Base-by-base conservation (phyloP, 2,888 invertebrate species). In the Hypomecis atomaria region DNA sequence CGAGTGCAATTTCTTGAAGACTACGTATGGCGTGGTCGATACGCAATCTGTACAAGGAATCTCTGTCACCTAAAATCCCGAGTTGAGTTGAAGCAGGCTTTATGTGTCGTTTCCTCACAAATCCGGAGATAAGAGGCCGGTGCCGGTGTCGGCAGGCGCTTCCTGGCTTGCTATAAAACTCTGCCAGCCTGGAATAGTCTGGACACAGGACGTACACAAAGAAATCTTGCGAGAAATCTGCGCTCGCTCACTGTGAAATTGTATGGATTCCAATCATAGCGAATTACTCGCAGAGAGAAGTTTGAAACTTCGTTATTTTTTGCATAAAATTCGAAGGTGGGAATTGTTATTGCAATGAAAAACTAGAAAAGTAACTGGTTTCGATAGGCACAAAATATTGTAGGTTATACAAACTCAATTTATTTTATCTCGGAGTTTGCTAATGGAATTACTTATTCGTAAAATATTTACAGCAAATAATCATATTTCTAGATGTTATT, bases 61-160 rank as follows among this genome's bases (percentile, higher is more conserved):
- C 80, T 75, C 72, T 74, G 81, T 81, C 78, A 77, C 79, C 77
- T 62, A 75, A 82, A 78, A 80, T 80, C 79, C 77, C 75, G 74
- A 77, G 75, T 79, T 79, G 76, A 82, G 80, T 82, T 82, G 78
- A 78, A 77, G 75, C 75, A 71, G 77, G 85, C 81, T 86, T 84
- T 85, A 80, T 78, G 83, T 85, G 82, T 84, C 82, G 82, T 84
- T 84, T 82, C 75, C 77, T 81, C 78, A 82, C 81, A 85, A 87
- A 87, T 87, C 84, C 82, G 76, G 74, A 83, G 85, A 84, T 85
- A 86, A 79, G 81, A 73, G 76, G 67, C 37, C 23, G 76, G 68
- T 50, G 37, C 60, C 75, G 63, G 71, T 75, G 77, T 76, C 76
- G 78, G 76, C 74, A 76, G 69, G 71, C 65, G 69, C 67, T 69